Percentiles rank a stretch among this genome's conserved stretches.
Evolutionary conservation across 2,888 invertebrate genomes (phyloP).

Genomic region (Schizotus pectinicornis): DNA sequence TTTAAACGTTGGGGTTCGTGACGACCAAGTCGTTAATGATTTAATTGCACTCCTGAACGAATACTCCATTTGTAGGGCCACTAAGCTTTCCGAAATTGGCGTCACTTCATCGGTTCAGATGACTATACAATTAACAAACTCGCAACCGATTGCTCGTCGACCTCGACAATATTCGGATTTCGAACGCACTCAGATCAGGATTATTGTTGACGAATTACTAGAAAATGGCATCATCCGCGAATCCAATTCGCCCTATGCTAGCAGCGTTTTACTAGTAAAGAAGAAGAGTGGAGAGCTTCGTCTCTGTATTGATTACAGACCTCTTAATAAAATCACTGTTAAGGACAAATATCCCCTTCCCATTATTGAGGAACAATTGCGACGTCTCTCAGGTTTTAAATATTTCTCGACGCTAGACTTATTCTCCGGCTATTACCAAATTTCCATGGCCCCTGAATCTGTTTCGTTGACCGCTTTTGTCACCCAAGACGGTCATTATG

Average conservation of each 20-base stretch:
- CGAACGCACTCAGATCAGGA: not conserved
- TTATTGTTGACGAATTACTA: not conserved
- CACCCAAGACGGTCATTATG: not conserved
- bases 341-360: not conserved
- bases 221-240: not conserved
- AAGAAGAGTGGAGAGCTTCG: not conserved
- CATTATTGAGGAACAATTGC: not conserved
- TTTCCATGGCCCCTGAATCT: not conserved
- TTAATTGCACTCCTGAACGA: no score
- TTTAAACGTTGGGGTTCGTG: no score
- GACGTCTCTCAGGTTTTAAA: not conserved
- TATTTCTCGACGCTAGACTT: not conserved
- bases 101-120: no score
- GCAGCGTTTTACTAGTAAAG: not conserved
- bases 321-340: not conserved
- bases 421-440: not conserved
- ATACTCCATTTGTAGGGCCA: no score
- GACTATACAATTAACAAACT: no score
- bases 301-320: not conserved
- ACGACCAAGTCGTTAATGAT: no score
- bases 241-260: not conserved
- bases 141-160: no score
- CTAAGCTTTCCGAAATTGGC: no score
- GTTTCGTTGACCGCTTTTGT: not conserved
- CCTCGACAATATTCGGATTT: not conserved